A percentile compares a stretch with the other conserved stretches of the same genome.
These are phyloP conservation scores for Halcyon leucocephala DNA, from an alignment of 2,797 vertebrate species.

Conservation along the genomic window DNA sequence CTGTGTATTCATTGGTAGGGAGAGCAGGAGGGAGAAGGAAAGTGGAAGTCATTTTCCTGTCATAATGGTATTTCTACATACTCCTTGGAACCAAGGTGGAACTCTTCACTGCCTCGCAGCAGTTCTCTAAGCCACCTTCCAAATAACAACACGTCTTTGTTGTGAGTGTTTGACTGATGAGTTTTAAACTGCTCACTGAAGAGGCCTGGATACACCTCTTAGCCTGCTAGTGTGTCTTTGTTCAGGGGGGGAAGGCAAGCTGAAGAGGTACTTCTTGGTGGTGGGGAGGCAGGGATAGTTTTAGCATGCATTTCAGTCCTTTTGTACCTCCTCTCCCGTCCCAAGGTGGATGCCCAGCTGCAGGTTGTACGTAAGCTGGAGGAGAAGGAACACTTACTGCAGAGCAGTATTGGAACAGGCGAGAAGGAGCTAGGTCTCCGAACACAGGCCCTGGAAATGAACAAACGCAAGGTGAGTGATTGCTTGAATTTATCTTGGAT, in stretches of 20 bases:
- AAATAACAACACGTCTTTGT: not conserved
- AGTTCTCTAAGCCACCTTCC: not conserved
- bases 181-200: not conserved
- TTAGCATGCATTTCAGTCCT: not conserved
- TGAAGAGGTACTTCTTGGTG: not conserved
- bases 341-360: conserved; percentile 95
- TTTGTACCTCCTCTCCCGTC: not conserved
- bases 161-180: not conserved
- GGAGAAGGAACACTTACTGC: conserved; percentile 96
- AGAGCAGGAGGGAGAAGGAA: not conserved
- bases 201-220: not conserved
- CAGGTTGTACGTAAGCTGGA: conserved; percentile 96
- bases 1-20: not conserved
- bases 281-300: not conserved
- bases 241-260: not conserved
- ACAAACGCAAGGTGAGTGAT: conserved; percentile 91
- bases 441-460: conserved; percentile 96
- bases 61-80: rapidly evolving
- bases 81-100: not conserved
- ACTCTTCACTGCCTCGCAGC: not conserved
- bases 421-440: conserved; percentile 92
- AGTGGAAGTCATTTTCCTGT: not conserved
- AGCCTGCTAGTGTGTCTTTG: not conserved
- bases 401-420: conserved; percentile 93
- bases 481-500: not conserved